A percentile compares a stretch with the other conserved stretches of the same genome.
These are phyloP conservation scores for Chironomus tentans DNA, from an alignment of 2,888 invertebrate genomes.

Conservation along the genomic window DNA sequence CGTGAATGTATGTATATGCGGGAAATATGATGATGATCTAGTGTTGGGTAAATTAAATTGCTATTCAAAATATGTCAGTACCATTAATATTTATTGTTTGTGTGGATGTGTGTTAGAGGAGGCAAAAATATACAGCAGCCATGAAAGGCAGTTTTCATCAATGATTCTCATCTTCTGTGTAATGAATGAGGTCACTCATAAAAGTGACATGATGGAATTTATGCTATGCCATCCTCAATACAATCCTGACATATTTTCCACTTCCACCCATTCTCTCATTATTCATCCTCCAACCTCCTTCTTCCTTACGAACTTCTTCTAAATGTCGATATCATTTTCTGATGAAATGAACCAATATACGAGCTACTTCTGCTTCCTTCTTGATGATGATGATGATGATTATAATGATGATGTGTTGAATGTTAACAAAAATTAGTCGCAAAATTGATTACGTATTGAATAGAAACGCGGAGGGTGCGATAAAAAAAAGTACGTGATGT, in stretches of 20 bases:
- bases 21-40: slow-evolving; percentile 1
- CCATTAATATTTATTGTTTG: background rate
- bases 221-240: too few relatives aligned
- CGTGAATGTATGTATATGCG: slow-evolving; percentile 5
- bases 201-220: background rate
- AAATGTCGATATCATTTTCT: background rate
- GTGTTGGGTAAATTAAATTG: slow-evolving; percentile 23
- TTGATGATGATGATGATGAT: too few relatives aligned
- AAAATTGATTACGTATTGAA: slow-evolving; percentile 19
- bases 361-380: too few relatives aligned
- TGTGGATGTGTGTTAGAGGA: background rate
- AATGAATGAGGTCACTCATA: background rate
- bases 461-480: background rate
- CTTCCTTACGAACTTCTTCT: background rate
- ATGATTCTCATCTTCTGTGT: background rate
- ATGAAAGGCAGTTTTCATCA: background rate
- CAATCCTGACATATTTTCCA: background rate
- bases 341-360: too few relatives aligned
- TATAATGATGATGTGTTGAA: background rate
- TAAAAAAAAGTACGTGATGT: background rate
- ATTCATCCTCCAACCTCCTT: background rate
- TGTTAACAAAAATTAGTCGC: slow-evolving; percentile 7
- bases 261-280: background rate
- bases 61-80: slow-evolving; percentile 12
- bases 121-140: background rate